Evolutionary conservation across 92 coral and sea anemone genomes (phyloP), one percentile per base, ranked within the genome.

Genomic region (Porites rus): DNA sequence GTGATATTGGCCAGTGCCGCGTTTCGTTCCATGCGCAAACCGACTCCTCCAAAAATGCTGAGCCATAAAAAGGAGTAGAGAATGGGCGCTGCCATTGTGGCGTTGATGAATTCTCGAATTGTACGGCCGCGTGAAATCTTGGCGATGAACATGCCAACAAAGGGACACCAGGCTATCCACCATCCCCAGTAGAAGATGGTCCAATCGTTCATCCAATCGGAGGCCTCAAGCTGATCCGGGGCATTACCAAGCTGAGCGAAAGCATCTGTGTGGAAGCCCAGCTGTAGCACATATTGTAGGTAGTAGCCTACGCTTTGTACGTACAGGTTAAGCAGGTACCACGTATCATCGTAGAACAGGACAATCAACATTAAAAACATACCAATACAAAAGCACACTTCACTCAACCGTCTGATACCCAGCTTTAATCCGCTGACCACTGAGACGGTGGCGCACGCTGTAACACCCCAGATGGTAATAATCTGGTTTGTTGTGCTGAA

Each of bases 171-270:
- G 7, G 98, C 95, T n/a, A 95, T 94, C 98, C 98, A 95, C 98
- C 98, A 95, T n/a, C 98, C 98, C 98, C 98, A 95, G 85, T 95
- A 95, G 92, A 95, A 95, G 54, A 95, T 87, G 71, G 98, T 95
- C 98, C 98, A 96, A 58, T 80, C 90, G 46, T 93, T 87, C 99
- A 96, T 94, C 99, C 98, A 96, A 10, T 65, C 83, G 11, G 91
- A 20, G 3, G 96, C 94, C 77, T 96, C 92, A 10, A 87, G 90
- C 21, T 88, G 71, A 72, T 96, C 98, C 7, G 98, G 98, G 17
- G 98, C 96, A 80, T 92, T 93, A 12, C 95, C 89, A 21, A 92
- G 92, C 77, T 96, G 98, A 24, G 96, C 98, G 68, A 93, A 95
- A 66, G 98, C 98, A 65, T 92, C 98, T 13, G 98, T 95, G 85